Evolutionary conservation across 1,140 invertebrate species (phyloP), one percentile per base, ranked within the genome.

Genomic region (Saxidomus purpurata): DNA sequence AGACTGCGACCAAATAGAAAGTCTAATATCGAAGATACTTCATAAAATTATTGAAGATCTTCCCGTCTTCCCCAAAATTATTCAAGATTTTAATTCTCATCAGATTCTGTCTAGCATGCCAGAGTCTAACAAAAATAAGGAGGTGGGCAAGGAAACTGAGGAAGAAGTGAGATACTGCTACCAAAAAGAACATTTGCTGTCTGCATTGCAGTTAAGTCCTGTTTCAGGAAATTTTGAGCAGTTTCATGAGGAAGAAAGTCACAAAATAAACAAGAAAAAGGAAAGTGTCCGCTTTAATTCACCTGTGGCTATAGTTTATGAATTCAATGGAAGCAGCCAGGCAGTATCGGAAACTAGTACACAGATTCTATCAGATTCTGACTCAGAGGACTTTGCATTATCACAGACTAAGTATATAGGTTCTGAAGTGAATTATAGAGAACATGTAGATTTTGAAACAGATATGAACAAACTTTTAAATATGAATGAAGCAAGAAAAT

Each of bases 241-340:
- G 3, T 15, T n/a, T 15, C 13, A 31, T 31, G 9, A 13, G 2
- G 17, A n/a, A 43, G 40, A 74, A 19, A 2, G 3, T 3, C 1
- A 40, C 9, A 13, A 19, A 15, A 22, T 13, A 74, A 38, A 76
- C 52, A 52, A 76, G 19, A 22, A 38, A 25, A 59, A 83, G 38
- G 67, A 86, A 40, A 87, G 34, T 77, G 84, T 87, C 34, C 71
- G 63, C 40, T 87, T 87, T 77, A 79, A n/a, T 87, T 87, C 84
- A 28, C 84, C 69, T n/a, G 49, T 87, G 6, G 55, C 69, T 38
- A 47, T 61, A n/a, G 25, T 77, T 22, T 87, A 77, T 79, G 84
- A 87, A 22, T 87, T 47, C 38, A 36, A 8, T 34, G n/a, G 9
- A 22, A 43, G 17, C 13, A 83, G 61, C 52, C 11, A 28, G 28